These are phyloP conservation scores for Hydractinia symbiolongicarpus DNA, from an alignment of 30 jellyfish, hydroid and myxozoan species.

Conservation along the genomic window DNA sequence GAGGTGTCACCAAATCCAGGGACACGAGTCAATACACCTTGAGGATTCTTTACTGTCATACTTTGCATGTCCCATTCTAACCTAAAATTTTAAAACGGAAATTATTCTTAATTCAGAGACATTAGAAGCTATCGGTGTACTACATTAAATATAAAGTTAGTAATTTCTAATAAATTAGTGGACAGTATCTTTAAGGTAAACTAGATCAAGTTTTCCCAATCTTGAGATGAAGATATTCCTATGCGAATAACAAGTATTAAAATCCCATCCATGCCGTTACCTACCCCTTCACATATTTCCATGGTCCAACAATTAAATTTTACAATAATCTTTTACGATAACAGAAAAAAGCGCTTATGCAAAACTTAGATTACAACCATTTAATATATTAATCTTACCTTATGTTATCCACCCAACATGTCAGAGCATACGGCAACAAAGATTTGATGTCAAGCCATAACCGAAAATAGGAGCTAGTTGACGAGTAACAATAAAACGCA, in stretches of 20 bases:
- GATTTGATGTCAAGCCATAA: conserved; percentile 30
- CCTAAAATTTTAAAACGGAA: background rate
- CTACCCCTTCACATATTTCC: no score
- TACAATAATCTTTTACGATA: background rate
- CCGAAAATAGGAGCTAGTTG: conserved; percentile 20
- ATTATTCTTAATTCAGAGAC: background rate
- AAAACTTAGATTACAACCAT: background rate
- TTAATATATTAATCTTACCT: background rate
- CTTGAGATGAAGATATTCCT: no score
- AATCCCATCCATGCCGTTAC: no score
- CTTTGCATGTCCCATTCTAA: conserved; percentile 38
- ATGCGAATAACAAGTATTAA: no score
- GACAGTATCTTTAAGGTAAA: no score
- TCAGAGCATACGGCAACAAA: conserved; percentile 24
- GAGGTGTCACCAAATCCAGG: conserved; percentile 50
- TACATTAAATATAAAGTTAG: no score
- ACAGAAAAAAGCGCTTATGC: background rate
- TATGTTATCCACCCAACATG: conserved; percentile 43
- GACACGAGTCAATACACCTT: conserved; percentile 39
- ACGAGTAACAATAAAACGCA: conserved; percentile 34
- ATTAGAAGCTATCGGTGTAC: no score
- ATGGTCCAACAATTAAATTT: background rate
- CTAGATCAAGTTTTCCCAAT: no score
- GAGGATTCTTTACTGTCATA: conserved; percentile 27
- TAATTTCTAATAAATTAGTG: no score